Evolutionary conservation across 2,113 vertebrate genomes (phyloP).

Genomic region (Myotis yumanensis): DNA sequence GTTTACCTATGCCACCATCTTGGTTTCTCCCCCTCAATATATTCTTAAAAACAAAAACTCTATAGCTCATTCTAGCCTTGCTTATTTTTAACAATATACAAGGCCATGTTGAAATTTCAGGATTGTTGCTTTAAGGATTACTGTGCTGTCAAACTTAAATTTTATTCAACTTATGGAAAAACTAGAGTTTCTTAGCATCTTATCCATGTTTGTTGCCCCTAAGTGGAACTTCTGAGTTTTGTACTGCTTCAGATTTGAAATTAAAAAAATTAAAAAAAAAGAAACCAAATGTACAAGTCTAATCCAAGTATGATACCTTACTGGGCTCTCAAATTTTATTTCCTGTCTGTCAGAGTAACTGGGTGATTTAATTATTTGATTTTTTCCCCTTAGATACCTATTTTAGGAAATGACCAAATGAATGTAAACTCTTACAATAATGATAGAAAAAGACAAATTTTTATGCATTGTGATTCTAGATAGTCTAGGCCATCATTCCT

Average conservation of each 20-base stretch:
- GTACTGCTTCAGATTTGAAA: not conserved
- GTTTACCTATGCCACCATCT: too few species aligned
- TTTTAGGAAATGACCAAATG: not conserved
- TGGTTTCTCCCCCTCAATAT: not conserved
- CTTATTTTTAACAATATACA: conserved; percentile 52
- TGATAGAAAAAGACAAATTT: not conserved
- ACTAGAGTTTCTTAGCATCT: not conserved
- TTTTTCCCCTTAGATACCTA: not conserved
- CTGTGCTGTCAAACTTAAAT: not conserved
- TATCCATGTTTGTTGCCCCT: not conserved
- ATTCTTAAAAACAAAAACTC: conserved; percentile 48
- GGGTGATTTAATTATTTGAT: not conserved
- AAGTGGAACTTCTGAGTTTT: not conserved
- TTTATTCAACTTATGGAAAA: not conserved
- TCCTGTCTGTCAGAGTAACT: not conserved
- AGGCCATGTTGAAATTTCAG: not conserved
- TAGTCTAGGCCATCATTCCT: not conserved
- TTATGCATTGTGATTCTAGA: not conserved
- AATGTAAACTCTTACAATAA: not conserved
- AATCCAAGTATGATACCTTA: not conserved
- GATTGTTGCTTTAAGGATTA: not conserved
- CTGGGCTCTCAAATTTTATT: not conserved
- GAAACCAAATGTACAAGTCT: not conserved
- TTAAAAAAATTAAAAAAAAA: too few species aligned
- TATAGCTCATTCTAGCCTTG: not conserved